Percentiles rank a stretch among this genome's conserved stretches.
Conservation (phyloP, 2,113 vertebrate species). For the Apus apus region DNA sequence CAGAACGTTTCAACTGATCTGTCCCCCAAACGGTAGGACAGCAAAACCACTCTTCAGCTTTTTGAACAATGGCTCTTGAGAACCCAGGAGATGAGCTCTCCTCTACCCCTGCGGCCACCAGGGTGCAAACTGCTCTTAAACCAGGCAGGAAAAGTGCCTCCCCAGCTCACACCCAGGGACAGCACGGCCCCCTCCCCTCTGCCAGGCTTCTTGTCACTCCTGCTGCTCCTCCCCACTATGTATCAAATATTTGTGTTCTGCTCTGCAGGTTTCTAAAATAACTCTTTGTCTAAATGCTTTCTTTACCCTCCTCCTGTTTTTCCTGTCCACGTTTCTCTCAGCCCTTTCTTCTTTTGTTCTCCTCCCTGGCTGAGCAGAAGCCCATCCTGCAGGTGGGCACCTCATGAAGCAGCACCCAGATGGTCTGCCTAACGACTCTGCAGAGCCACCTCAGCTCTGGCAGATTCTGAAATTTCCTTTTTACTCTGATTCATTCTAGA, state of each 20-base stretch:
- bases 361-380: neutral
- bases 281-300: neutral
- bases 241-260: neutral
- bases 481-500: neutral
- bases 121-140: neutral
- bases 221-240: neutral
- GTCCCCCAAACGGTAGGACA: neutral
- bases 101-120: fast-evolving
- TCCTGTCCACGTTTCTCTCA: neutral
- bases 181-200: neutral
- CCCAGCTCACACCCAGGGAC: neutral
- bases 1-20: neutral
- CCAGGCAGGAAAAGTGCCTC: neutral
- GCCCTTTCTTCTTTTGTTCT: neutral
- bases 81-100: neutral
- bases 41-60: neutral
- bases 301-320: neutral
- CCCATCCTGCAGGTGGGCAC: neutral
- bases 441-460: neutral
- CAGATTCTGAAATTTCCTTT: neutral
- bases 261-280: neutral
- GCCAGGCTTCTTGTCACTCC: neutral
- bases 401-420: neutral
- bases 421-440: neutral
- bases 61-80: neutral